Conservation (phyloP, 2,113 vertebrate genomes). For the Guaruba guarouba region DNA sequence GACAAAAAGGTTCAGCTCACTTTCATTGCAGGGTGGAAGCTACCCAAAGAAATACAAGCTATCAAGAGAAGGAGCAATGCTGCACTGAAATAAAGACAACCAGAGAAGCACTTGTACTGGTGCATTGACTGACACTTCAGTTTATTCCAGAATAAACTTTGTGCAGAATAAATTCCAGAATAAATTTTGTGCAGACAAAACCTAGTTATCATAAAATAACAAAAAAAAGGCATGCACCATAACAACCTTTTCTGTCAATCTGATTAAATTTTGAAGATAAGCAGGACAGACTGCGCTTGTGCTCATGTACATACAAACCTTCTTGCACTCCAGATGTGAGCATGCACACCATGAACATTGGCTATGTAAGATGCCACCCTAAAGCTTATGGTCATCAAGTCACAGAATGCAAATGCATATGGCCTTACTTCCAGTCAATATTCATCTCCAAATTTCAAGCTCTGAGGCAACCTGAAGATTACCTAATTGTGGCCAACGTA, state of each 20-base stretch:
- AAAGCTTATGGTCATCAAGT: background rate
- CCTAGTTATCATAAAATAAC: background rate
- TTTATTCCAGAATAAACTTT: background rate
- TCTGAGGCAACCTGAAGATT: background rate
- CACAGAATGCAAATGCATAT: background rate
- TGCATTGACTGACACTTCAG: background rate
- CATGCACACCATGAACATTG: background rate
- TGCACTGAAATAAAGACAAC: background rate
- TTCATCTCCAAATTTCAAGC: background rate
- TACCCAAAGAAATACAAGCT: background rate
- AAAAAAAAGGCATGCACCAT: background rate
- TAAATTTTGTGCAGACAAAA: background rate
- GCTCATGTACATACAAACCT: background rate
- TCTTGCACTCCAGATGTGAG: background rate
- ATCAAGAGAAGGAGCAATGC: background rate
- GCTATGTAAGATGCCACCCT: background rate
- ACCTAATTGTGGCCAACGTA: background rate
- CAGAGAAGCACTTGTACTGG: background rate
- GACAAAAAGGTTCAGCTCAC: background rate
- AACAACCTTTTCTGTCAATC: background rate
- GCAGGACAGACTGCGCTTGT: background rate
- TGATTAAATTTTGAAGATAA: background rate
- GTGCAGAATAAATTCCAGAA: too few relatives aligned
- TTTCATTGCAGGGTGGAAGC: background rate
- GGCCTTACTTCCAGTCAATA: background rate